Percentiles rank a stretch among this genome's conserved stretches.
Evolutionary conservation across 64 coral and sea anemone genomes (phyloP).

Genomic region (Actinia tenebrosa): DNA sequence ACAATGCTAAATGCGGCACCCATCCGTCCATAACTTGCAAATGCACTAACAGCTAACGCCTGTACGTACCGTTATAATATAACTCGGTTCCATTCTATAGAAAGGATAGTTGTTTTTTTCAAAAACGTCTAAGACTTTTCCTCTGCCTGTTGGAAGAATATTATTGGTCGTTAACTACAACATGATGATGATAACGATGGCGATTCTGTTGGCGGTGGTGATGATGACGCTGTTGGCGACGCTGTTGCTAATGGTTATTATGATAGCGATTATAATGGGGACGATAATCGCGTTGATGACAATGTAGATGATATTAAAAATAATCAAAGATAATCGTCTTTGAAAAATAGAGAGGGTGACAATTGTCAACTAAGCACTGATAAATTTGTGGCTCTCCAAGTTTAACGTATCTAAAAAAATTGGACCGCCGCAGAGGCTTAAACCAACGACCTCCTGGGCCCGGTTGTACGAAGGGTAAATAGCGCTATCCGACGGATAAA

Average conservation of each 20-base stretch:
- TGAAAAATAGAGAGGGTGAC: too few relatives aligned
- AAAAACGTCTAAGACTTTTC: background rate
- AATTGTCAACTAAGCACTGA: too few relatives aligned
- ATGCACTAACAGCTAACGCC: background rate
- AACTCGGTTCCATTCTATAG: slow-evolving; percentile 39
- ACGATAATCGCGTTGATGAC: background rate
- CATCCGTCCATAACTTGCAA: too few relatives aligned
- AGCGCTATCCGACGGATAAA: too few relatives aligned
- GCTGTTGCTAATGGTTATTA: background rate
- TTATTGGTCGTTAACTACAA: background rate
- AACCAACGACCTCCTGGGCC: too few relatives aligned
- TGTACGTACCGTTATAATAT: slow-evolving; percentile 43
- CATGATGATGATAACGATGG: background rate
- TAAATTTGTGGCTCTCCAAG: too few relatives aligned
- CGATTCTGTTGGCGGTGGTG: background rate
- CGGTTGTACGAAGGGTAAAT: too few relatives aligned
- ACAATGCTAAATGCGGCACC: too few relatives aligned
- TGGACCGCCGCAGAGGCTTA: too few relatives aligned
- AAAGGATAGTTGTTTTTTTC: background rate
- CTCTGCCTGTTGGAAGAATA: background rate
- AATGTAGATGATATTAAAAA: too few relatives aligned
- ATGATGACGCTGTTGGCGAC: background rate
- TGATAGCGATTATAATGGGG: background rate
- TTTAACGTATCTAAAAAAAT: too few relatives aligned
- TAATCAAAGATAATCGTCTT: too few relatives aligned